Percentiles rank a stretch among this genome's conserved stretches.
Evolutionary conservation across 2,113 vertebrate species (phyloP).

Genomic region (Phalacrocorax aristotelis): DNA sequence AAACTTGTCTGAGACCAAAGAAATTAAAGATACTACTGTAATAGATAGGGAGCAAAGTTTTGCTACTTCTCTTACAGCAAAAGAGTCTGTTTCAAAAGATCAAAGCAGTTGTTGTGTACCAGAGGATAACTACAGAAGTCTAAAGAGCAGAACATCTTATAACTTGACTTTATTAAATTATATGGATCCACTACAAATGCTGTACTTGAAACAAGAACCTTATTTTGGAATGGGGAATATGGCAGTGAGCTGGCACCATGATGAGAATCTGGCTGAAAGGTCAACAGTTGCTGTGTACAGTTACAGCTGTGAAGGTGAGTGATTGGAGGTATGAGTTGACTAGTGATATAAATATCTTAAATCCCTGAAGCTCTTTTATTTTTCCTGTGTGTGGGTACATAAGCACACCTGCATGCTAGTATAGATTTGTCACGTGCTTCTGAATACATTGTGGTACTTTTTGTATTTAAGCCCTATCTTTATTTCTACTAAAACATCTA

Average conservation of each 20-base stretch:
- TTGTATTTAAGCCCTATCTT: background rate
- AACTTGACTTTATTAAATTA: constrained; percentile 96
- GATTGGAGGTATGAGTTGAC: background rate
- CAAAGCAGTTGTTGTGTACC: constrained; percentile 22
- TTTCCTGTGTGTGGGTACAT: background rate
- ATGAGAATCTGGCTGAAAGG: constrained; percentile 89
- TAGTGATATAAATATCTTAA: background rate
- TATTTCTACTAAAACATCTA: background rate
- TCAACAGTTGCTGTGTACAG: constrained; percentile 94
- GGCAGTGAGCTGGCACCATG: constrained; percentile 98
- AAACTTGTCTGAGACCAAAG: constrained; percentile 27
- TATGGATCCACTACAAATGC: constrained; percentile 91
- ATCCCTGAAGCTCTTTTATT: background rate
- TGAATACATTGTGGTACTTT: background rate
- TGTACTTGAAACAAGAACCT: constrained; percentile 91
- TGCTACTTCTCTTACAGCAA: background rate
- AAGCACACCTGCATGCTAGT: background rate
- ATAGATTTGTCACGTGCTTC: background rate
- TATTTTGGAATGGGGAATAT: constrained; percentile 98
- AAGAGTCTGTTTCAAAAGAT: constrained; percentile 25
- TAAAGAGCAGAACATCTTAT: constrained; percentile 74
- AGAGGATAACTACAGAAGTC: background rate
- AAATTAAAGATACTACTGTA: constrained; percentile 22
- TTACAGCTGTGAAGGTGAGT: constrained; percentile 85
- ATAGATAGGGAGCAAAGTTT: constrained; percentile 35